phyloP scores from a whole-genome alignment of 2,113 vertebrate species.

The Poecile atricapillus region DNA sequence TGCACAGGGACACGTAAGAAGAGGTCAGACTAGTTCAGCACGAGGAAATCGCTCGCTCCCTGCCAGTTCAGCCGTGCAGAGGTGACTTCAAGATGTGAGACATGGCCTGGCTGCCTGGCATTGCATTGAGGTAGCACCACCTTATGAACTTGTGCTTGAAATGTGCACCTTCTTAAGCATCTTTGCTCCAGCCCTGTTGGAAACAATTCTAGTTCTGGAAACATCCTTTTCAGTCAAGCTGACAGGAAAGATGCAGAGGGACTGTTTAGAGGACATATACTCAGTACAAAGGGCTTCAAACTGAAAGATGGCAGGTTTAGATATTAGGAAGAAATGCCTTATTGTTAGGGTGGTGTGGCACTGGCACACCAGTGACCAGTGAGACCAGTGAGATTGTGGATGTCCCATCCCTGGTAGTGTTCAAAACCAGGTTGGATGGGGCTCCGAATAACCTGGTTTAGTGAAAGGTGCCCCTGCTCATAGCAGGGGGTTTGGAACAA shows the following conservation, averaged over 20 bases:
- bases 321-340: neutral
- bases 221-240: neutral
- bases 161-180: neutral
- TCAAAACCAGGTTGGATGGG: neutral
- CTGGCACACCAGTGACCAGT: neutral
- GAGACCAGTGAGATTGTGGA: neutral
- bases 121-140: neutral
- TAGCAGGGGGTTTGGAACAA: accelerated
- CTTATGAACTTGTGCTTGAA: neutral
- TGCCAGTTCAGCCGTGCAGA: accelerated
- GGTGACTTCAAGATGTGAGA: neutral
- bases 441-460: neutral
- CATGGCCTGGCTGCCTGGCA: accelerated
- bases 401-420: neutral
- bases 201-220: neutral
- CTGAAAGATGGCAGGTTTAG: neutral
- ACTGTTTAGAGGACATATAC: neutral
- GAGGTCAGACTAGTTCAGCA: neutral
- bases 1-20: neutral
- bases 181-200: neutral
- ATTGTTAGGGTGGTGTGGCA: neutral
- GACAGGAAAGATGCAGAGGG: neutral
- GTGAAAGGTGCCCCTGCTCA: neutral
- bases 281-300: neutral
- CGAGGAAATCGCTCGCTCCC: accelerated